Conservation (phyloP, 2,113 vertebrate species). For the Neolamprologus cancellatus region DNA sequence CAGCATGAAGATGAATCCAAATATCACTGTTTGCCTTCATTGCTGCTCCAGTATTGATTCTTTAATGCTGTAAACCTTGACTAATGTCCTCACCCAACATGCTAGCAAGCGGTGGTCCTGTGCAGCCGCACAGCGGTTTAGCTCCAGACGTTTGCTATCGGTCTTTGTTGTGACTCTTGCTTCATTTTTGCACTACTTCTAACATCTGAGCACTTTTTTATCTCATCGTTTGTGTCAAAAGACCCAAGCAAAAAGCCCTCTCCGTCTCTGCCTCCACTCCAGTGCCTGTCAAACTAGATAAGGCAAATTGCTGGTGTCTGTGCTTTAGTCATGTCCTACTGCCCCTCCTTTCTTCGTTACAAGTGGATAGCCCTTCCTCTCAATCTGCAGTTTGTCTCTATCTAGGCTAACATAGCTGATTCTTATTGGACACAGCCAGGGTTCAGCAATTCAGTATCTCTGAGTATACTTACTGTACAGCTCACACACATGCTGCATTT, state of each 20-base stretch:
- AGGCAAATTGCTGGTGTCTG: conserved; percentile 59
- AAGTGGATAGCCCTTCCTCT: conserved; percentile 36
- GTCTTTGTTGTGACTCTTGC: conserved; percentile 23
- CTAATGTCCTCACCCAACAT: conserved; percentile 59
- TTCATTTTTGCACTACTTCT: conserved; percentile 31
- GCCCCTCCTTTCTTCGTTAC: conserved; percentile 32
- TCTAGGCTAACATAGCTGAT: conserved; percentile 27
- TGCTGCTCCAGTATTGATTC: conserved; percentile 59
- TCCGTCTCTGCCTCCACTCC: conserved; percentile 3
- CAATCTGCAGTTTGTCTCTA: conserved; percentile 41
- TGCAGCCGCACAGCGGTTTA: conserved; percentile 15
- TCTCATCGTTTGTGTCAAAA: conserved; percentile 28
- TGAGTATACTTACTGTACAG: neutral
- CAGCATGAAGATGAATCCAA: conserved; percentile 60
- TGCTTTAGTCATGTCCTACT: conserved; percentile 43
- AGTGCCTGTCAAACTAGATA: conserved; percentile 52
- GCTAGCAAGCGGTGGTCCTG: conserved; percentile 30
- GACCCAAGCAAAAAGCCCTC: conserved; percentile 3
- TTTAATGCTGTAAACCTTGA: conserved; percentile 61
- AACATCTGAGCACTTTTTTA: conserved; percentile 47
- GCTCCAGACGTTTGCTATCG: conserved; percentile 35
- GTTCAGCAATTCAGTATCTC: conserved; percentile 17
- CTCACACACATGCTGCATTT: conserved; percentile 13
- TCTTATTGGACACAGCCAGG: conserved; percentile 32
- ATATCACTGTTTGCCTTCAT: conserved; percentile 54